Evolutionary conservation across 2,797 vertebrate genomes (phyloP).

Genomic region (Avahi laniger): DNA sequence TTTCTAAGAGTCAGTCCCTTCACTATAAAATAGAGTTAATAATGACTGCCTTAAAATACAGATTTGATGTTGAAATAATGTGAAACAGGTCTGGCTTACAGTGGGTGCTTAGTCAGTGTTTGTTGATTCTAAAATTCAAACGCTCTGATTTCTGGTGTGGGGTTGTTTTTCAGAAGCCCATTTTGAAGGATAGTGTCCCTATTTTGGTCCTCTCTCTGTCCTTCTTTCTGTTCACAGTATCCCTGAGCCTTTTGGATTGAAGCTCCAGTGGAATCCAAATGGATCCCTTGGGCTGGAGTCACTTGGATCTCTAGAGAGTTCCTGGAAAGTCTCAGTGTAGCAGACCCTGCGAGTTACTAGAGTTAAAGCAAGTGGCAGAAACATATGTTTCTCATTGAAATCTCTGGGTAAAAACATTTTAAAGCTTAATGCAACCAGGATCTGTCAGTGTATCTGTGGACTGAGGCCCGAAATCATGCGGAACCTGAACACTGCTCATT

Average conservation of each 20-base stretch:
- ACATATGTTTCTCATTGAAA: conserved; percentile 76
- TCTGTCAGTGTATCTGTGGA: conserved; percentile 65
- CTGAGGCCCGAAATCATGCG: conserved; percentile 67
- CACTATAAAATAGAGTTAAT: background rate
- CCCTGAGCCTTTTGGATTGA: background rate
- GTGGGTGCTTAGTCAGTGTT: background rate
- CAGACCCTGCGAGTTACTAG: background rate
- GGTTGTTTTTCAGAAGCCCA: background rate
- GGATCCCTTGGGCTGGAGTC: background rate
- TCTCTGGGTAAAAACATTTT: conserved; percentile 72
- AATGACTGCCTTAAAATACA: background rate
- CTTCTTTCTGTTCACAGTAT: background rate
- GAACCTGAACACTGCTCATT: conserved; percentile 71
- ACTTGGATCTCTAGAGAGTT: background rate
- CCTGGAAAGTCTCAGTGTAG: background rate
- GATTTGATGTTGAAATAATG: background rate
- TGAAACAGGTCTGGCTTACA: background rate
- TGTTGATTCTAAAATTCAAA: background rate
- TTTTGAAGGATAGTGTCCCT: background rate
- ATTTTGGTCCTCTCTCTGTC: background rate
- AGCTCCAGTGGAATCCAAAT: background rate
- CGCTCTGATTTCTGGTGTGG: background rate
- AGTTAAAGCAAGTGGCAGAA: conserved; percentile 58
- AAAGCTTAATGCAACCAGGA: conserved; percentile 54
- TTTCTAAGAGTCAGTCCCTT: background rate